Conservation (phyloP, 2,797 vertebrate genomes). For the Notolabrus celidotus region DNA sequence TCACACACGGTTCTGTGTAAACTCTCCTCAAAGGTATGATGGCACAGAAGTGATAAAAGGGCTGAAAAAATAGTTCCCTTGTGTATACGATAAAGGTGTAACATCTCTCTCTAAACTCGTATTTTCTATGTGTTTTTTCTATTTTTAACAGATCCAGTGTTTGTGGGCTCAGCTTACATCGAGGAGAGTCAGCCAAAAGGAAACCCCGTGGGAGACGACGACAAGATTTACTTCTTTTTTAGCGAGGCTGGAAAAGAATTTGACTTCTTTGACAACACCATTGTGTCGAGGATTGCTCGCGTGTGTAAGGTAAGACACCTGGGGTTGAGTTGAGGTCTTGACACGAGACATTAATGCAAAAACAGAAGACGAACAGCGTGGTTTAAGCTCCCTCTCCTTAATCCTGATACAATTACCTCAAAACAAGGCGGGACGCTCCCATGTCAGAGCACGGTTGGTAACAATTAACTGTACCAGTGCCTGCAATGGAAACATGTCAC, state of each 20-base stretch:
- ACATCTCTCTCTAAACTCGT: conserved; percentile 16
- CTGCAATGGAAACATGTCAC: conserved; percentile 42
- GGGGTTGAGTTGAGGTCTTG: conserved; percentile 15
- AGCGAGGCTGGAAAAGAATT: conserved; percentile 94
- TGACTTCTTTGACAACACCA: conserved; percentile 94
- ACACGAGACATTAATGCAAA: conserved; percentile 7
- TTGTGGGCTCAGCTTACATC: conserved; percentile 92
- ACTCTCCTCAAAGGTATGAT: conserved; percentile 14
- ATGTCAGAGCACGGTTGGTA: conserved; percentile 40
- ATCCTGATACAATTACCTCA: conserved; percentile 54
- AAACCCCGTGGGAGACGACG: conserved; percentile 86
- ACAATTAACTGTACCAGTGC: conserved; percentile 22
- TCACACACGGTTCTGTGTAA: conserved; percentile 6
- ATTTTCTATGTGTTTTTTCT: conserved; percentile 17
- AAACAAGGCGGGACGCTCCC: conserved; percentile 43
- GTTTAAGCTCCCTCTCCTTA: conserved; percentile 42
- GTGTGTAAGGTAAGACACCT: conserved; percentile 91
- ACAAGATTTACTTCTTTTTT: conserved; percentile 98
- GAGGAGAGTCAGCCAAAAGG: conserved; percentile 87
- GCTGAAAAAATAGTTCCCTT: neutral
- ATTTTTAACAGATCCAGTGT: conserved; percentile 87
- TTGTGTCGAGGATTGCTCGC: conserved; percentile 93
- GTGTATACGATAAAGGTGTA: conserved; percentile 2
- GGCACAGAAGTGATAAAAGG: neutral
- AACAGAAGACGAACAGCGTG: conserved; percentile 19